Evolutionary conservation across 1,140 invertebrate genomes (phyloP), one percentile per base, ranked within the genome.

Genomic region (Brachionus sp.): DNA sequence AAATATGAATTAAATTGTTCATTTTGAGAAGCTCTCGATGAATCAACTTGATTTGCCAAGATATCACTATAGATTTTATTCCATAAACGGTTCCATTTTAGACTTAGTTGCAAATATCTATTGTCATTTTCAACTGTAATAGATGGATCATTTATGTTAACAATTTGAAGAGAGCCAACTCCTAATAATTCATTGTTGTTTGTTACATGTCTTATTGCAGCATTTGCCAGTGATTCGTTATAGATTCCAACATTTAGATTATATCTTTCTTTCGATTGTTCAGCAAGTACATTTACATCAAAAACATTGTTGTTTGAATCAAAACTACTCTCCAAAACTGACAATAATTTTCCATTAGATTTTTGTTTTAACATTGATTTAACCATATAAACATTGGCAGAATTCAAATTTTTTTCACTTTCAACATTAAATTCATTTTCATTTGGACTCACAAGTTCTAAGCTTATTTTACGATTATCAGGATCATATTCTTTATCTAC

Each of bases 401-500:
- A 29, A 2, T 42, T 75, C 23, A 25, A 35, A 23, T 57, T 7
- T 12, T 46, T 16, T n/a, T 12, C 9, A 10, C 25, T n/a, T 39
- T 80, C 77, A 16, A 50, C 25, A 62, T 6, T 44, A 44, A 23
- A 80, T 29, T 80, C 19, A 9, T 12, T 25, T 23, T 80, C 77
- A 44, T 80, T 53, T 13, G 77, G 77, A 80, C 62, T 80, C 12
- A 62, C 77, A 2, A 80, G n/a, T 66, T 57, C 50, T 9, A 80
- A 25, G 9, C 33, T 12, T 25, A 80, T 80, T 12, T 39, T 23
- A 66, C 77, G 77, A 50, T 75, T 75, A 9, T 75, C 70, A 50
- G 70, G 70, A 57, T 80, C 77, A 44, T 42, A 57, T 80, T 80
- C 77, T 80, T 80, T 80, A 62, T 80, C 77, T 10, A 80, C 77